These are phyloP conservation scores for Macrobrachium rosenbergii DNA, from an alignment of 1,140 invertebrate species.

Conservation along the genomic window DNA sequence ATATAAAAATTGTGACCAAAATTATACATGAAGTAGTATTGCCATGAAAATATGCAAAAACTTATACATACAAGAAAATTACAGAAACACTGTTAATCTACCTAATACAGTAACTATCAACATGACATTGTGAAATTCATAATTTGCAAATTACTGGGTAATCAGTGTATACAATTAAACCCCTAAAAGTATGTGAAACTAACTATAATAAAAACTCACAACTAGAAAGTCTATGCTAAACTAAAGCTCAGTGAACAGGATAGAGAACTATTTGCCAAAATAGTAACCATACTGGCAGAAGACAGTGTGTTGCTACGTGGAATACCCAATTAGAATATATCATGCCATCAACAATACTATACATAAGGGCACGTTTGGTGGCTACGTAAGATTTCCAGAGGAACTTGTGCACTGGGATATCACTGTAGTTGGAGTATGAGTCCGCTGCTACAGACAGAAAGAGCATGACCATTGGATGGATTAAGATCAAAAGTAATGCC, in stretches of 20 bases:
- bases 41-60: no score
- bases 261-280: constrained; percentile 73
- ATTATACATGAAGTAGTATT: no score
- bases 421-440: constrained; percentile 76
- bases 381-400: constrained; percentile 75
- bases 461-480: constrained; percentile 80
- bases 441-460: constrained; percentile 76
- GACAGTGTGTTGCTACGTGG: constrained; percentile 73
- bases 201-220: not conserved
- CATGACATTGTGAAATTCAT: no score
- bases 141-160: no score
- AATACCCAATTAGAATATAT: constrained; percentile 80
- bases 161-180: no score
- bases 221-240: not conserved
- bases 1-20: no score
- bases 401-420: constrained; percentile 70
- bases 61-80: no score
- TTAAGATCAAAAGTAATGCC: constrained; percentile 75
- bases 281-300: constrained; percentile 77
- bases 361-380: constrained; percentile 82
- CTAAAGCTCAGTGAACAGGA: constrained; percentile 48
- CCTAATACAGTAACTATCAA: no score
- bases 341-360: constrained; percentile 85
- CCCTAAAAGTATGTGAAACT: not conserved
- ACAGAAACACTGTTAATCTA: no score